Base-by-base conservation (phyloP, 1,140 invertebrate species). In the Zaprionus tsacasi region DNA sequence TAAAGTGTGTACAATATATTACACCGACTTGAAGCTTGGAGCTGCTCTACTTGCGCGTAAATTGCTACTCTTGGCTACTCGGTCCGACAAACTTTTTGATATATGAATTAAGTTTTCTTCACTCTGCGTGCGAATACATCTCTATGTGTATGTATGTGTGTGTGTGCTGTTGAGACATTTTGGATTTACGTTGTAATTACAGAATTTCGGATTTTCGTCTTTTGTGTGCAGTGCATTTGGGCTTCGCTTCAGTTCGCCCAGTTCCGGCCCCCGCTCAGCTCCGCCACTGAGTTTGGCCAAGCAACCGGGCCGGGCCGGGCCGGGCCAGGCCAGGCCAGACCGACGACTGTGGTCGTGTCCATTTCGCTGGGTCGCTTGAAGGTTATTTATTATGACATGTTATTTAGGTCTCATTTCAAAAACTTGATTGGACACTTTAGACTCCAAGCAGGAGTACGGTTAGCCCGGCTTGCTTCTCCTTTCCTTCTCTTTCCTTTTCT, bases 321-420 rank as follows among this genome's bases (percentile, higher is more conserved):
- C n/a, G n/a, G n/a, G n/a, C 25, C 25, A 27, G 25, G 25, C 27
- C 27, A 30, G 27, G 3, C 27, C 27, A 30, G 27, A 6, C 27
- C 27, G 27, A 30, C 27, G 27, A 58, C 69, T 74, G 75, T 69
- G 64, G 68, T 70, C 74, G 69, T 67, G 70, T 73, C 78, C 74
- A 76, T 69, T 81, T 61, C 81, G 80, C 80, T 76, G 85, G 83
- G 83, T 88, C 85, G 85, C 85, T 88, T 88, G 85, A 88, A 88
- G 85, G 85, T 88, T 88, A 88, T 88, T 88, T 88, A 88, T 88
- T 88, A 88, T 88, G 85, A 88, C 85, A 88, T 88, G 85, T 88
- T 88, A 89, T 88, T 88, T 88, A 89, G 85, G 85, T 88, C 83
- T 88, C 85, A 89, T 88, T 88, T 88, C 85, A 88, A 88, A 87